These are phyloP conservation scores for Catostylus mosaicus DNA, from an alignment of 30 jellyfish, hydroid and myxozoan species.

Conservation along the genomic window DNA sequence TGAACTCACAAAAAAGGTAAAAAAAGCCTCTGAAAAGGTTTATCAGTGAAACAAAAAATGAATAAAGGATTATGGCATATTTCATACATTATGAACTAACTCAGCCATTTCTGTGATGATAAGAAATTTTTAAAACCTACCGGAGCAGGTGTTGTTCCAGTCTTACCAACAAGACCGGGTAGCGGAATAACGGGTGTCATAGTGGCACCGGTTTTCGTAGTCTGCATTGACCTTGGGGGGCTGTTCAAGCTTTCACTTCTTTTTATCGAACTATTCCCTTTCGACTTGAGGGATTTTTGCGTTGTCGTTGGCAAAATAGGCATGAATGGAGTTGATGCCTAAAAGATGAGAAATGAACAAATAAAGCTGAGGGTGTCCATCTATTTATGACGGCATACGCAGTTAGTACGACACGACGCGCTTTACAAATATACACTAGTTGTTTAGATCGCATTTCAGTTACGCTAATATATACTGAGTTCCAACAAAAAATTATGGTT, in stretches of 20 bases:
- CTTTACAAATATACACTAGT: too few relatives aligned
- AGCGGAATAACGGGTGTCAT: background rate
- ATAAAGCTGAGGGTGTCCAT: too few relatives aligned
- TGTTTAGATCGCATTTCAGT: too few relatives aligned
- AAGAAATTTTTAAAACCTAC: background rate
- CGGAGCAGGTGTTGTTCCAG: background rate
- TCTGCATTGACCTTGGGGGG: slow-evolving; percentile 6
- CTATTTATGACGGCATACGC: too few relatives aligned
- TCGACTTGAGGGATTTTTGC: slow-evolving; percentile 12
- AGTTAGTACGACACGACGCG: too few relatives aligned
- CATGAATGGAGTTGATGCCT: slow-evolving; percentile 33
- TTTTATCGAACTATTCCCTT: slow-evolving; percentile 6
- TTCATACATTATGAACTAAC: too few relatives aligned
- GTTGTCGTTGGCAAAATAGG: slow-evolving; percentile 1
- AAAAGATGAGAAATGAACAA: too few relatives aligned
- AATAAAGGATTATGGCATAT: too few relatives aligned
- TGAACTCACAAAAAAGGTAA: too few relatives aligned
- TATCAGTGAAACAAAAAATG: background rate
- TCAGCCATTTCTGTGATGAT: background rate
- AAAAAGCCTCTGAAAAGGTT: too few relatives aligned
- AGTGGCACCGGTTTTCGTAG: slow-evolving; percentile 1
- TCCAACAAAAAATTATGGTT: background rate
- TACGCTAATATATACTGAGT: too few relatives aligned
- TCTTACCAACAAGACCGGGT: background rate
- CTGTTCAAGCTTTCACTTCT: slow-evolving; percentile 52